phyloP scores from a whole-genome alignment of 92 coral and sea anemone genomes.

The Palythoa grandis region DNA sequence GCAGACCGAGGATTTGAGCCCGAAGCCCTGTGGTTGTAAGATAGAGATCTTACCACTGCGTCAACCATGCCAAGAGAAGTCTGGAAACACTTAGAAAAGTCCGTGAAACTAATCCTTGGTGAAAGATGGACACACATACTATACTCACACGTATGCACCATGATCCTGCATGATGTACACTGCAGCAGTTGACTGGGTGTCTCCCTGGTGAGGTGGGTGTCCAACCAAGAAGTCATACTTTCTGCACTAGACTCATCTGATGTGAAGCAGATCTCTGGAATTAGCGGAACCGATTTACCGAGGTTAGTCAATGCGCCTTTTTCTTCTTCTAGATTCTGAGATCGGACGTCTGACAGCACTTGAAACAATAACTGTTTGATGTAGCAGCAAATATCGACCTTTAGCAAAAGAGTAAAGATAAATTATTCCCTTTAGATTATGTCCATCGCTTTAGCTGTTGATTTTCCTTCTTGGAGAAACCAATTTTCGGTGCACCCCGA shows the following conservation, averaged over 20 bases:
- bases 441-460: background rate
- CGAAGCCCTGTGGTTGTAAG: too few species aligned
- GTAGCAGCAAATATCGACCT: conserved; percentile 44
- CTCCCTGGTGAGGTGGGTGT: conserved; percentile 66
- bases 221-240: conserved; percentile 86
- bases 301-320: background rate
- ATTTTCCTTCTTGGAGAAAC: too few species aligned
- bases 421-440: background rate
- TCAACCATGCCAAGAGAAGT: too few species aligned
- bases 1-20: too few species aligned
- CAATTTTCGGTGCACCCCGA: too few species aligned
- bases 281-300: conserved; percentile 59
- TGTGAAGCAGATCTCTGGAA: conserved; percentile 91
- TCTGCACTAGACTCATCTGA: conserved; percentile 88
- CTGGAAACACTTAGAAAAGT: too few species aligned
- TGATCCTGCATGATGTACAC: conserved; percentile 66
- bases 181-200: conserved; percentile 68
- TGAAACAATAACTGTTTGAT: conserved; percentile 35
- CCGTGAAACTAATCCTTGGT: too few species aligned
- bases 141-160: conserved; percentile 80
- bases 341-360: background rate
- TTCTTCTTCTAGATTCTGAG: background rate
- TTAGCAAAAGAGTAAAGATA: background rate
- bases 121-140: background rate
- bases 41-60: too few species aligned